Conservation (phyloP, 2,113 vertebrate genomes). For the Sminthopsis crassicaudata region DNA sequence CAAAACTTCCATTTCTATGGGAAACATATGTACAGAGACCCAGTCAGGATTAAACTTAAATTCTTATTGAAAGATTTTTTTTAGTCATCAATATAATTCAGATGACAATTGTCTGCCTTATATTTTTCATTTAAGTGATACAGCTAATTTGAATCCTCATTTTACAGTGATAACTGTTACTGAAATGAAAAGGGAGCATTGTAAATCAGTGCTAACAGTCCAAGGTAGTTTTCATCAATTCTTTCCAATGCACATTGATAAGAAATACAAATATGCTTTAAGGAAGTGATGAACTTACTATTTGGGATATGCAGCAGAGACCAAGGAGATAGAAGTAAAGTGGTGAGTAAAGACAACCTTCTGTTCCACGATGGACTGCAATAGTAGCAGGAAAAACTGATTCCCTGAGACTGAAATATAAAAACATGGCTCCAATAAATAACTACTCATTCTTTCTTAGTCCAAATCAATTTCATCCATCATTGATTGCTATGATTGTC, state of each 20-base stretch:
- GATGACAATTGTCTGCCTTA: slow-evolving; percentile 3
- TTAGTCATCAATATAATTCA: not conserved
- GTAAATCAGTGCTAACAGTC: not conserved
- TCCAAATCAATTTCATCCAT: slow-evolving; percentile 9
- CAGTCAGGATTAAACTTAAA: not conserved
- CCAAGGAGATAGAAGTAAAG: not conserved
- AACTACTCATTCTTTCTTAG: not conserved
- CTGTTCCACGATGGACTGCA: not conserved
- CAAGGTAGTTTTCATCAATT: slow-evolving; percentile 25
- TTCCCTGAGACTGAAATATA: not conserved
- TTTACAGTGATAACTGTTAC: slow-evolving; percentile 9
- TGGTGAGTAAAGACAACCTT: not conserved
- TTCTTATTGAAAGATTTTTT: not conserved
- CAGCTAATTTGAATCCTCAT: not conserved
- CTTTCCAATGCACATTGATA: slow-evolving; percentile 24
- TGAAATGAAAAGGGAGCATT: slow-evolving; percentile 3
- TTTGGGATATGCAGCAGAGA: not conserved
- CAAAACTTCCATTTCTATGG: not conserved
- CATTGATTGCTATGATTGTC: slow-evolving; percentile 9
- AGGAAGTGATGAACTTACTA: not conserved
- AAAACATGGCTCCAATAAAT: not conserved
- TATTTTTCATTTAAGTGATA: not conserved
- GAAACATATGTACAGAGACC: not conserved
- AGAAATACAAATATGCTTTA: not conserved
- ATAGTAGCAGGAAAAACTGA: not conserved